Base-by-base conservation (phyloP, 2,797 vertebrate genomes). In the Hyperoplus lanceolatus region DNA sequence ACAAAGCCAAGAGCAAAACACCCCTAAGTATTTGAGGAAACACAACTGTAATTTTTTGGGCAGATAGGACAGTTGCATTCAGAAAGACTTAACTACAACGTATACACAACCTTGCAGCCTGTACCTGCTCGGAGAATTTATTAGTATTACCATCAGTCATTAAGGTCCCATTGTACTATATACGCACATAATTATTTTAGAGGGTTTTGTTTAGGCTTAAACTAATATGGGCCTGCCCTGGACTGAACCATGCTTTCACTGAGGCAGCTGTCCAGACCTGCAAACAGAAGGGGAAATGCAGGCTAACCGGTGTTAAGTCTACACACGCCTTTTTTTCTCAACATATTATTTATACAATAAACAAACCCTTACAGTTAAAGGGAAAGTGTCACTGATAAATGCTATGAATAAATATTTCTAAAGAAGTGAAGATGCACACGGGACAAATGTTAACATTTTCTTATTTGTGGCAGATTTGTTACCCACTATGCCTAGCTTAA, bases 201-300 rank as follows among this genome's bases (percentile, higher is more conserved):
- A 43, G 6, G 9, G 29, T 56, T 79, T 50, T 66, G 80, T 89
- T 79, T 54, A 29, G 64, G 53, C 73, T 73, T 83, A 67, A 85
- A 59, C 55, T 59, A 51, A 58, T 21, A 18, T 62, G 45, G 39
- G 29, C 54, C 18, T 45, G 39, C 18, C 54, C 18, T 42, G 4
- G 41, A 65, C 59, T 73, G n/a, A 82, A 78, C 64, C 21, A 6
- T 21, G 11, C 53, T 68, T 80, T 76, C 51, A 41, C 41, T 61
- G 4, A 70, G 48, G 29, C 39, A 68, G 63, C 77, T 86, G 85
- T 85, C 56, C 53, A 75, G 81, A 84, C 79, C 48, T 83, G 84
- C 39, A 42, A 3, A 66, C 75, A 69, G 42, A 78, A 68, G 55
- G 75, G 50, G 16, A 76, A 70, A 75, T 53, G n/a, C 21, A 21